These are phyloP conservation scores for Drosophila ogumai DNA, from an alignment of 1,140 invertebrate species.

Conservation along the genomic window DNA sequence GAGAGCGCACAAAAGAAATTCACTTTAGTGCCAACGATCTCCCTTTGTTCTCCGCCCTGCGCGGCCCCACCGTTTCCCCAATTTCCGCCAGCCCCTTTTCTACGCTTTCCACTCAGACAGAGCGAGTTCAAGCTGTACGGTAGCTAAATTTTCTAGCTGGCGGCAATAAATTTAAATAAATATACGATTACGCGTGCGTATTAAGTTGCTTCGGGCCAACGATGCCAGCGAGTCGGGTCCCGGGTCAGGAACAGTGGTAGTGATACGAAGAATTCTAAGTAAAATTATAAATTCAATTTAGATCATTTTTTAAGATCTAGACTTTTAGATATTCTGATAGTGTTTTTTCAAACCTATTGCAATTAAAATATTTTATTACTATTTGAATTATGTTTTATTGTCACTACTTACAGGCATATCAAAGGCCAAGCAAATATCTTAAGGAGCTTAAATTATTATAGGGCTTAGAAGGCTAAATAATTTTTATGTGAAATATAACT, in stretches of 20 bases:
- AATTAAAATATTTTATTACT: too few relatives aligned
- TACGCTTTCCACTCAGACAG: conserved; percentile 15
- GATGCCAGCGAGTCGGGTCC: conserved; percentile 29
- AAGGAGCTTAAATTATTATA: too few relatives aligned
- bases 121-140: conserved; percentile 39
- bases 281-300: not conserved
- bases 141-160: conserved; percentile 71
- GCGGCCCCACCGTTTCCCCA: not conserved
- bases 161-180: conserved; percentile 83
- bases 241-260: conserved; percentile 34
- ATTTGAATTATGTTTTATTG: too few relatives aligned
- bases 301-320: too few relatives aligned
- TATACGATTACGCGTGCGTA: conserved; percentile 83
- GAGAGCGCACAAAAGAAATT: conserved; percentile 52
- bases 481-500: too few relatives aligned
- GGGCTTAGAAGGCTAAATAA: too few relatives aligned
- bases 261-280: rapidly evolving
- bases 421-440: too few relatives aligned
- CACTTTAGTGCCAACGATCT: conserved; percentile 44
- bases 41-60: not conserved
- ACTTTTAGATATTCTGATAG: not conserved
- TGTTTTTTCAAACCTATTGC: not conserved
- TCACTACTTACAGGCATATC: too few relatives aligned
- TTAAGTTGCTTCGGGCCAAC: conserved; percentile 74
- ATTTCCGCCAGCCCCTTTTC: not conserved